These are phyloP conservation scores for Ficedula albicollis DNA, from an alignment of 2,797 vertebrate species.

Conservation along the genomic window DNA sequence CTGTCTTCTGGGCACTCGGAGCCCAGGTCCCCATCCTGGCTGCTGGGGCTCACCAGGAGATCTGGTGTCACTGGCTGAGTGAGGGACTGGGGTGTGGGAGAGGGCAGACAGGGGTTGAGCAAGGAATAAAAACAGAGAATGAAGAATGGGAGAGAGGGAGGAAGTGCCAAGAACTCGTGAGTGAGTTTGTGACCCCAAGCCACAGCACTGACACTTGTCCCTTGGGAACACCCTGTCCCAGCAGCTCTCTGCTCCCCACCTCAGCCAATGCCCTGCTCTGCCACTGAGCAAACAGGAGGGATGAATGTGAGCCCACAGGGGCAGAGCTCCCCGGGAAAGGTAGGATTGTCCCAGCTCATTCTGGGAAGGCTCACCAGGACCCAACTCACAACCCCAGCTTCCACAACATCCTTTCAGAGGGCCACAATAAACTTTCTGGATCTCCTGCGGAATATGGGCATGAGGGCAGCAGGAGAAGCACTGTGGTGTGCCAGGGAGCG, in stretches of 20 bases:
- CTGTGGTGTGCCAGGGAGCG: accelerated
- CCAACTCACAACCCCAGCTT: neutral
- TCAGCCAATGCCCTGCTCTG: neutral
- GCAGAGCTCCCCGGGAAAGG: neutral
- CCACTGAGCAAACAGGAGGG: neutral
- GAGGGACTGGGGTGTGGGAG: neutral
- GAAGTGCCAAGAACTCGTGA: accelerated
- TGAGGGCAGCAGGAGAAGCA: neutral
- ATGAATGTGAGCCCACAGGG: neutral
- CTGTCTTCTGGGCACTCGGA: conserved; percentile 75
- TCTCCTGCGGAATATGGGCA: neutral
- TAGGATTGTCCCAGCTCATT: neutral
- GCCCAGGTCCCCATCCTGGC: conserved; percentile 76
- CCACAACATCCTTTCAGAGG: neutral
- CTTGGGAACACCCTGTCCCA: neutral
- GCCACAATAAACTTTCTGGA: neutral
- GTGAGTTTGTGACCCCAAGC: neutral
- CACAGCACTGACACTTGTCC: neutral
- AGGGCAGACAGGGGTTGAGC: neutral
- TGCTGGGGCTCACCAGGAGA: conserved; percentile 80
- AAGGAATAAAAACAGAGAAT: neutral
- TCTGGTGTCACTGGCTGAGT: conserved; percentile 75
- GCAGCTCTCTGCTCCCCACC: neutral
- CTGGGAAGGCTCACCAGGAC: neutral
- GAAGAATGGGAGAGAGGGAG: neutral